Evolutionary conservation across 2,888 invertebrate genomes (phyloP).

Genomic region (Blastobasis adustella): DNA sequence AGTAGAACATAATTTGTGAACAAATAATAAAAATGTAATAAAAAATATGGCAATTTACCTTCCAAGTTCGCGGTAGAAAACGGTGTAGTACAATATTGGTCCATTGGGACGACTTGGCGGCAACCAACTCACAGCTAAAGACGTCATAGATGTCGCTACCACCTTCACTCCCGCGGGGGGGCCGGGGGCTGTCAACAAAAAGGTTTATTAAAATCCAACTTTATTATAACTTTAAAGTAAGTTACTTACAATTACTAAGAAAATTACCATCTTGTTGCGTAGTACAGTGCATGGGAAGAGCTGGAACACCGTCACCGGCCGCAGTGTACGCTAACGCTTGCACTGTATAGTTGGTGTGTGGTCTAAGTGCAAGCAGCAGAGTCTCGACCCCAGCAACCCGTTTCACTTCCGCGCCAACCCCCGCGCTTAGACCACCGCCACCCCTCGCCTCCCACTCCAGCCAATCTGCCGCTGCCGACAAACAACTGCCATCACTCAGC

Average conservation of each 20-base stretch:
- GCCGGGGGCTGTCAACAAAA: constrained; percentile 79
- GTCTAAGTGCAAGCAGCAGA: constrained; percentile 84
- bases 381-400: constrained; percentile 86
- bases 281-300: constrained; percentile 84
- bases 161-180: constrained; percentile 90
- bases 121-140: constrained; percentile 89
- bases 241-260: not conserved
- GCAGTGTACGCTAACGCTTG: constrained; percentile 89
- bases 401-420: constrained; percentile 80
- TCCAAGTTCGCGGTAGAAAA: constrained; percentile 75
- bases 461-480: constrained; percentile 69
- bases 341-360: constrained; percentile 91
- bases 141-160: constrained; percentile 85
- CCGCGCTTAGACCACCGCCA: constrained; percentile 32
- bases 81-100: constrained; percentile 85
- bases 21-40: too few relatives aligned
- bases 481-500: constrained; percentile 71
- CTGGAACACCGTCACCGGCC: constrained; percentile 88
- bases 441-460: constrained; percentile 66
- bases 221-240: not conserved
- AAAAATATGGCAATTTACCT: not conserved
- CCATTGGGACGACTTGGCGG: constrained; percentile 88
- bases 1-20: not conserved
- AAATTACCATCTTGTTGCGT: constrained; percentile 89
- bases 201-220: constrained; percentile 1